These are phyloP conservation scores for Apus apus DNA, from an alignment of 2,113 vertebrate genomes.

Conservation along the genomic window DNA sequence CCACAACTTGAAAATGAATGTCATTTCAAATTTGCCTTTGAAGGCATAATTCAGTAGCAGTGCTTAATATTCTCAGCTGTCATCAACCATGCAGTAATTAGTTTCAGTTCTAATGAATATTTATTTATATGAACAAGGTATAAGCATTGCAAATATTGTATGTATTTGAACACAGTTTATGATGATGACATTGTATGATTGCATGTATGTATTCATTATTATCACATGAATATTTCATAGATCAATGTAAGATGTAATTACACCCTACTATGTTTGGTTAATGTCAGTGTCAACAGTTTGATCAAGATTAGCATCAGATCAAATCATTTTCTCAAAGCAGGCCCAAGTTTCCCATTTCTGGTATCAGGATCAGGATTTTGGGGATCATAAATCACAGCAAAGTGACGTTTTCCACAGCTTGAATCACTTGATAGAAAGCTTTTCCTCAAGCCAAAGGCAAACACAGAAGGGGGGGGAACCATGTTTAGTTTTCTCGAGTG, in stretches of 20 bases:
- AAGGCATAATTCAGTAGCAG: neutral
- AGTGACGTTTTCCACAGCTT: neutral
- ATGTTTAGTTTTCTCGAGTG: neutral
- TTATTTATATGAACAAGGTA: conserved; percentile 50
- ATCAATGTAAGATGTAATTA: conserved; percentile 52
- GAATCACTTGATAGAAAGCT: neutral
- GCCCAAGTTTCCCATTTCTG: neutral
- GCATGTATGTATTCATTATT: conserved; percentile 42
- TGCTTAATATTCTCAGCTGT: conserved; percentile 53
- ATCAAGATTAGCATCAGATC: neutral
- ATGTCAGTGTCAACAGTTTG: conserved; percentile 35
- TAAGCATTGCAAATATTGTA: conserved; percentile 55
- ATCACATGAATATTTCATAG: conserved; percentile 66
- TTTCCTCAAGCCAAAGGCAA: neutral
- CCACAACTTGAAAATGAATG: conserved; percentile 24
- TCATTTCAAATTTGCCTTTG: conserved; percentile 33
- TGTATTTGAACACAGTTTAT: conserved; percentile 54
- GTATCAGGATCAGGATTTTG: neutral
- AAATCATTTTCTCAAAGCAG: neutral
- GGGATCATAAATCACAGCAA: neutral
- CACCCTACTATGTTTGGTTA: conserved; percentile 27
- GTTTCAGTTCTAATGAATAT: conserved; percentile 42
- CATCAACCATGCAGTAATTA: conserved; percentile 6
- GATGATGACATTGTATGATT: conserved; percentile 51
- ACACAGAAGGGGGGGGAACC: rapidly evolving